phyloP scores from a whole-genome alignment of 2,888 invertebrate species.

The Bembecia ichneumoniformis region DNA sequence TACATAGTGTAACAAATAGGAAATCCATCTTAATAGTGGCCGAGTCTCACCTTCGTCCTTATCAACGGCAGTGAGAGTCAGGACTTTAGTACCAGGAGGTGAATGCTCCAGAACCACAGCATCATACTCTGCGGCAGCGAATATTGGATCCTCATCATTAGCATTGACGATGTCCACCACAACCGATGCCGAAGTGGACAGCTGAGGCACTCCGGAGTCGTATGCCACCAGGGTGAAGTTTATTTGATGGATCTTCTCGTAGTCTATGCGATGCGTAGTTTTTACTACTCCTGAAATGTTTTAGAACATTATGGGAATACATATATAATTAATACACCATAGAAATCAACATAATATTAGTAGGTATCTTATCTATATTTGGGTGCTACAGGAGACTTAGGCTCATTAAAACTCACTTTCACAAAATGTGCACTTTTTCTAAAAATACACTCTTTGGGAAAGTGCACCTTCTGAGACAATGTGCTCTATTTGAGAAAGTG shows the following conservation, averaged over 20 bases:
- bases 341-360: no score
- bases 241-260: conserved; percentile 81
- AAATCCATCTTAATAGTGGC: no score
- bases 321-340: no score
- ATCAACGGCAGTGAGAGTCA: conserved; percentile 83
- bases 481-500: no score
- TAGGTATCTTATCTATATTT: no score
- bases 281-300: conserved; percentile 77
- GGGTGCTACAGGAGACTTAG: no score
- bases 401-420: no score
- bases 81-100: conserved; percentile 78
- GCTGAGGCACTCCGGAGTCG: conserved; percentile 89
- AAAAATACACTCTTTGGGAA: no score
- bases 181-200: conserved; percentile 84
- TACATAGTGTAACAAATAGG: no score
- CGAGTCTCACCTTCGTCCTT: conserved; percentile 77
- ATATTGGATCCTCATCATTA: conserved; percentile 90
- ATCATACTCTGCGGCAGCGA: conserved; percentile 77
- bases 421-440: no score
- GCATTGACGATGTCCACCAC: conserved; percentile 81
- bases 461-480: no score
- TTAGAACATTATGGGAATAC: background rate
- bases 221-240: conserved; percentile 86
- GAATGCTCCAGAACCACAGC: conserved; percentile 84
- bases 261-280: conserved; percentile 85